Conservation (phyloP, 2,888 invertebrate genomes). For the Periphyllus acericola region DNA sequence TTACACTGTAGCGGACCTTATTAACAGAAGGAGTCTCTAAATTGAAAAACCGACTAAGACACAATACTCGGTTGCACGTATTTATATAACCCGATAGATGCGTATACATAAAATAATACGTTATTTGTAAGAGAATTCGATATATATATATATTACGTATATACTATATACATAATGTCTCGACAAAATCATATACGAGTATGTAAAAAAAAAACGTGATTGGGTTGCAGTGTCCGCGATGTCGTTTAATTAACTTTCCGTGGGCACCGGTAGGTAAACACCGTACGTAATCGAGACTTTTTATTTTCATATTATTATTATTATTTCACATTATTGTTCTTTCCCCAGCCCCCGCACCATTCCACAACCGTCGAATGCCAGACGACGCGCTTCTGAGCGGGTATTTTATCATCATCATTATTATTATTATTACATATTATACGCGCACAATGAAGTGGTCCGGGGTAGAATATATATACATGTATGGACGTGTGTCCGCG, state of each 20-base stretch:
- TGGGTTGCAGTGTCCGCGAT: neutral
- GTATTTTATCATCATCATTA: neutral
- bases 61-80: neutral
- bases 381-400: constrained; percentile 40
- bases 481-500: constrained; percentile 14
- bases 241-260: constrained; percentile 46
- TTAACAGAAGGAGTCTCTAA: neutral
- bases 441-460: neutral
- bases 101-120: no score
- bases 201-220: neutral
- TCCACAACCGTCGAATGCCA: constrained; percentile 29
- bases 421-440: neutral
- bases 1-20: no score
- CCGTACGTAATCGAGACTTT: constrained; percentile 27
- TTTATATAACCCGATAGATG: neutral
- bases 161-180: neutral
- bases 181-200: neutral
- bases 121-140: no score
- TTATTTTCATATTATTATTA: constrained; percentile 32
- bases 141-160: neutral
- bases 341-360: neutral
- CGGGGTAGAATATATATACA: constrained; percentile 14
- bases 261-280: constrained; percentile 34
- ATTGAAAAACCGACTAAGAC: constrained; percentile 4
- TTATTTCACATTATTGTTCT: constrained; percentile 28